Evolutionary conservation across 2,888 invertebrate species (phyloP).

Genomic region (Coelinius sp.): DNA sequence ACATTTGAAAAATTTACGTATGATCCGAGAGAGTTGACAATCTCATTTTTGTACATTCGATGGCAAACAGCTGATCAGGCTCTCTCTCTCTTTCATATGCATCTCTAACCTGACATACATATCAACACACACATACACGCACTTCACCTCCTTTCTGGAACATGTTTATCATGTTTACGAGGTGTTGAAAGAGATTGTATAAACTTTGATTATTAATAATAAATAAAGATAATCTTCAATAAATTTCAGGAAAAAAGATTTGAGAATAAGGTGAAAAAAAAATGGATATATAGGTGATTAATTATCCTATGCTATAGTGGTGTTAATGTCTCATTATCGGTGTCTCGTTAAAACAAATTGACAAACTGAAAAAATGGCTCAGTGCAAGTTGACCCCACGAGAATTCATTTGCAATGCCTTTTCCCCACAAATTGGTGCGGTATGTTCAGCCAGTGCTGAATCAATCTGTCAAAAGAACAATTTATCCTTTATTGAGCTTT

Average conservation of each 20-base stretch:
- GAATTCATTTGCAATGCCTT: slow-evolving; percentile 93
- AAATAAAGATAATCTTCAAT: background rate
- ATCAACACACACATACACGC: no score
- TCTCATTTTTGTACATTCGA: no score
- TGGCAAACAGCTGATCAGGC: background rate
- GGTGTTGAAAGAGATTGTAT: background rate
- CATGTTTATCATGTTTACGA: background rate
- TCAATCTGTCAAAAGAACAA: slow-evolving; percentile 91
- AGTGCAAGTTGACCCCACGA: slow-evolving; percentile 80
- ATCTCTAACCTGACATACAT: no score
- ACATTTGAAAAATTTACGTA: no score
- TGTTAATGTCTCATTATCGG: no score
- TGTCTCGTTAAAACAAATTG: slow-evolving; percentile 1
- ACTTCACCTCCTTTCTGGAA: background rate
- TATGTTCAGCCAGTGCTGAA: slow-evolving; percentile 88
- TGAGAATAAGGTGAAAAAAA: background rate
- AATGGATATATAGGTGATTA: background rate
- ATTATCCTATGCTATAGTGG: background rate
- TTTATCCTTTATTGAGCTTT: slow-evolving; percentile 88
- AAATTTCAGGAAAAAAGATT: background rate
- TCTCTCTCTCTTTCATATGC: no score
- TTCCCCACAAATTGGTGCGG: slow-evolving; percentile 89
- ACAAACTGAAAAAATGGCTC: slow-evolving; percentile 70
- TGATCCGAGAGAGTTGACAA: no score
- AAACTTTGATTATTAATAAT: background rate